phyloP scores from a whole-genome alignment of 2,888 invertebrate species.

The Bombylius discolor region DNA sequence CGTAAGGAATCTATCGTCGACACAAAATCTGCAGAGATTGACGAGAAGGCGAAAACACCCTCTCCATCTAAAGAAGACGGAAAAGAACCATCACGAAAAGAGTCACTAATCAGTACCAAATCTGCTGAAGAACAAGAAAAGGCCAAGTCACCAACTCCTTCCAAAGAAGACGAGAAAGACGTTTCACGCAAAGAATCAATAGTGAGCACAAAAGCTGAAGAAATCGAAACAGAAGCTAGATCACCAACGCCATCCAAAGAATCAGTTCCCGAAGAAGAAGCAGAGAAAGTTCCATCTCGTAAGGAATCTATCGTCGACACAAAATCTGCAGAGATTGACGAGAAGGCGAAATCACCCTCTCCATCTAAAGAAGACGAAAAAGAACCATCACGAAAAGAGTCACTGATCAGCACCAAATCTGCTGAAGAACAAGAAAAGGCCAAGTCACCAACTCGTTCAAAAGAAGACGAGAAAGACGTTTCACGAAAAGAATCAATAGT shows the following conservation, averaged over 20 bases:
- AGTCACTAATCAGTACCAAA: not conserved
- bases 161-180: slow-evolving; percentile 15
- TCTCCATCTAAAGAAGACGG: not conserved
- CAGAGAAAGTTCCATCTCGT: slow-evolving; percentile 12
- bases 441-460: slow-evolving; percentile 10
- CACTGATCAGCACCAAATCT: slow-evolving; percentile 2
- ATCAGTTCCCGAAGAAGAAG: not conserved
- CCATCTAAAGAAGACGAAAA: slow-evolving; percentile 5
- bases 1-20: slow-evolving; percentile 21
- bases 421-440: slow-evolving; percentile 5
- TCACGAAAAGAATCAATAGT: not conserved
- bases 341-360: not conserved
- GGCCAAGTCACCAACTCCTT: slow-evolving; percentile 7
- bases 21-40: not conserved
- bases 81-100: not conserved
- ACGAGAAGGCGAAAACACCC: not conserved
- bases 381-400: not conserved
- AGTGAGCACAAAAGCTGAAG: not conserved
- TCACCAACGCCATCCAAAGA: not conserved
- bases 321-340: not conserved
- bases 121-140: slow-evolving; percentile 15
- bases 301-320: slow-evolving; percentile 15
- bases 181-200: slow-evolving; percentile 15
- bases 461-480: slow-evolving; percentile 13
- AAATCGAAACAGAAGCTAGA: not conserved